These are phyloP conservation scores for Microcebus murinus DNA, from an alignment of 2,113 vertebrate species.

Conservation along the genomic window DNA sequence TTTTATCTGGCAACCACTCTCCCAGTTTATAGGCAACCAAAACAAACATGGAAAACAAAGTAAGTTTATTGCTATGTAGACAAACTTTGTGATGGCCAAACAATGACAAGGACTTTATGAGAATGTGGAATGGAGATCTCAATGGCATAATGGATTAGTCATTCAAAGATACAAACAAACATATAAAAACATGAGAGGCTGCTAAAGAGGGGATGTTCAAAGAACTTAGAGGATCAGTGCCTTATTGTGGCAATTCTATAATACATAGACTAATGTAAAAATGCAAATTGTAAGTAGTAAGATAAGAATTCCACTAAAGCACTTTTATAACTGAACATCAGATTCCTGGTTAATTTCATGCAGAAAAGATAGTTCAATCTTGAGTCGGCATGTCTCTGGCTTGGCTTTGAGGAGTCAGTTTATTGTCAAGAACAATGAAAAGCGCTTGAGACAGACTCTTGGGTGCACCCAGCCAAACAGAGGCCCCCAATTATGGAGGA, in stretches of 20 bases:
- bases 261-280: neutral
- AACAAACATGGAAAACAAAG: neutral
- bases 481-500: neutral
- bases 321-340: neutral
- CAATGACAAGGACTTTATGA: neutral
- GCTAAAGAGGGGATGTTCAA: neutral
- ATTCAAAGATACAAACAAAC: neutral
- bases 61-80: neutral
- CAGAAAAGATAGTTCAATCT: neutral
- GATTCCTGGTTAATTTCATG: neutral
- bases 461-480: neutral
- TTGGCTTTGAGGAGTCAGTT: conserved; percentile 7
- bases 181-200: neutral
- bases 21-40: neutral
- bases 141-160: neutral
- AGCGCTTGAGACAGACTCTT: neutral
- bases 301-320: neutral
- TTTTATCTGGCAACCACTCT: neutral
- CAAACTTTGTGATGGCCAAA: neutral
- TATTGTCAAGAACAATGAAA: neutral
- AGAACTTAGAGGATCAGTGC: neutral
- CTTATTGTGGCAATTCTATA: neutral
- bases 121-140: neutral
- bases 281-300: neutral
- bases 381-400: neutral